Base-by-base conservation (phyloP, 2,888 invertebrate genomes). In the Cosmia pyralina region DNA sequence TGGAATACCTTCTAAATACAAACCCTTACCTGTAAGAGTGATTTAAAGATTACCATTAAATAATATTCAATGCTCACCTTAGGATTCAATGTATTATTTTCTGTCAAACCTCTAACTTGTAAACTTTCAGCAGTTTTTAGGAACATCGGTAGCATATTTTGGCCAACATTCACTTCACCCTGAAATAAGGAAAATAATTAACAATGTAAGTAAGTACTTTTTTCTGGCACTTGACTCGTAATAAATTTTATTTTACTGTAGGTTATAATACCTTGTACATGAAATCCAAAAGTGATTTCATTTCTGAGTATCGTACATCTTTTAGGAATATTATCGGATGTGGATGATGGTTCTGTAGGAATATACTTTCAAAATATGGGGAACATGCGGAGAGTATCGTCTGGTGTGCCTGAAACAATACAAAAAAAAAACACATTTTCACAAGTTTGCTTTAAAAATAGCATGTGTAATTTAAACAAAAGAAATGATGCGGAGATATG, bases 321-420 rank as follows among this genome's bases (percentile, higher is more conserved):
- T 98, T 98, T 92, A 98, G 97, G 96, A 98, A 98, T 96, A 98
- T 98, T 93, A 98, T 98, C 79, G 98, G 98, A 96, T 98, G 98
- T 91, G 98, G 98, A 96, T 98, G 98, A 88, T 97, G 97, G 94
- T 98, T 98, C 96, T 98, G 98, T 91, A 98, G 97, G 96, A 98
- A 98, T 96, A 98, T 98, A 93, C 97, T 98, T 97, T 99, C 98
- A 96, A 99, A 99, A 96, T 98, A 99, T 85, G 98, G 98, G 96
- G 98, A 98, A 96, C 98, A 99, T 89, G 98, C 99, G 81, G 98
- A 98, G 88, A 99, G 97, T 95, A 99, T 98, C 88, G 98, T 98
- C 96, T 98, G 98, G 96, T 99, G 99, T 92, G 99, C 99, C 97
- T 98, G 96, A 86, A 97, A 97, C 91, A 94, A 93, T 66, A 85